A percentile compares a stretch with the other conserved stretches of the same genome.
Evolutionary conservation across 2,888 invertebrate species (phyloP).

Genomic region (Gortyna flavago): DNA sequence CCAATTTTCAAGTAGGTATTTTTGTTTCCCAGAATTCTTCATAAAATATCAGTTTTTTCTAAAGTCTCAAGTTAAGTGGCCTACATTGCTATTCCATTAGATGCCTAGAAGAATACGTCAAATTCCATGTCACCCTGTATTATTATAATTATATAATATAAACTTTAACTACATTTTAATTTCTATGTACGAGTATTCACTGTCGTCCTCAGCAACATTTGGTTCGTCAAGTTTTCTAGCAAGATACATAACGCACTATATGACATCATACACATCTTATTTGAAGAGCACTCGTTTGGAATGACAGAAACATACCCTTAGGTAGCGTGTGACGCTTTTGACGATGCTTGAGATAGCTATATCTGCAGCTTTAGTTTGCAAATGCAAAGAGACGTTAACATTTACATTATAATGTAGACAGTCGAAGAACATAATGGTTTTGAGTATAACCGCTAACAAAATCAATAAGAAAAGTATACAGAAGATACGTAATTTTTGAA

Average conservation of each 20-base stretch:
- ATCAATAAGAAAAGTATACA: background rate
- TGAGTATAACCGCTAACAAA: background rate
- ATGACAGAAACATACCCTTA: constrained; percentile 27
- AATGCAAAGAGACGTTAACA: background rate
- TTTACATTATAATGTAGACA: background rate
- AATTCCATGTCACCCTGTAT: too few relatives aligned
- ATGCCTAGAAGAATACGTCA: too few relatives aligned
- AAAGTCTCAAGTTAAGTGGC: too few relatives aligned
- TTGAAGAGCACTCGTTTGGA: constrained; percentile 47
- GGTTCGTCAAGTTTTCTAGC: background rate
- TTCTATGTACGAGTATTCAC: background rate
- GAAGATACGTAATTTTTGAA: background rate
- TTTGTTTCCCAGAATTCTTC: too few relatives aligned
- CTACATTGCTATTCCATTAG: too few relatives aligned
- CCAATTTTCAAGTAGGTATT: too few relatives aligned
- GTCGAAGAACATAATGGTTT: background rate
- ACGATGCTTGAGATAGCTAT: constrained; percentile 24
- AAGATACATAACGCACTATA: background rate
- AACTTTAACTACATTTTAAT: background rate
- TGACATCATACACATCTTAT: constrained; percentile 45
- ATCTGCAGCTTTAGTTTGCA: constrained; percentile 3
- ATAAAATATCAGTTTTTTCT: too few relatives aligned
- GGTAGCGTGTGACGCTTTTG: constrained; percentile 24
- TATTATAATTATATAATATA: too few relatives aligned
- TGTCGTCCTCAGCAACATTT: background rate